Evolutionary conservation across 2,888 invertebrate genomes (phyloP), one percentile per base, ranked within the genome.

Genomic region (Heliothis peltigera): DNA sequence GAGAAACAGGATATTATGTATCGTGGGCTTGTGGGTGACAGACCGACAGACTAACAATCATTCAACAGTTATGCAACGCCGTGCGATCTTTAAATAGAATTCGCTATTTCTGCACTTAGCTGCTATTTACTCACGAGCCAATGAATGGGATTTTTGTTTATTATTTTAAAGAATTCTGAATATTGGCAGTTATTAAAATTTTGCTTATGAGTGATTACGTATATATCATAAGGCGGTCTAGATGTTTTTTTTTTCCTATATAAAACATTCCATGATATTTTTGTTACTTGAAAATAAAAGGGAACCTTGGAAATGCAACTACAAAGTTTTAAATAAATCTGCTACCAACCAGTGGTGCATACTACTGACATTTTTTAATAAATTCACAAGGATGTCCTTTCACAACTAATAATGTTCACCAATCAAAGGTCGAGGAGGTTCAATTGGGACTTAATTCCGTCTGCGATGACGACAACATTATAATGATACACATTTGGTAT

Each of bases 1-100:
- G 71, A 70, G 25, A 25, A 35, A 52, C 56, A 71, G 76, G 71
- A 75, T 63, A 70, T 71, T 56, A 61, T 56, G 53, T 63, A 70
- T 10, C 2, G 32, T 1, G 32, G 70, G n/a, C n/a, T n/a, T 63
- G 76, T 57, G 59, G 19, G 28, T 77, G 67, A 60, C 59, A 49
- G 22, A 53, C 43, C 72, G 67, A 60, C 59, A 49, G 17, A 53
- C 39, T 43, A 49, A 42, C 59, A 56, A 59, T 60, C 59, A 60
- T 25, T 64, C 39, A 55, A 44, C 32, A 42, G 44, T 53, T 48
- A 59, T 57, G 48, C 46, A 70, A 71, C 19, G 47, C 25, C 42
- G 49, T 46, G 42, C 39, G n/a, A 47, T 57, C 66, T 72, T 43
- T 43, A 64, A 72, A 76, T 72, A 73, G 73, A 43, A 22, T 21